Evolutionary conservation across 2,113 vertebrate species (phyloP), one percentile per base, ranked within the genome.

Genomic region (Halcyon malimbica): DNA sequence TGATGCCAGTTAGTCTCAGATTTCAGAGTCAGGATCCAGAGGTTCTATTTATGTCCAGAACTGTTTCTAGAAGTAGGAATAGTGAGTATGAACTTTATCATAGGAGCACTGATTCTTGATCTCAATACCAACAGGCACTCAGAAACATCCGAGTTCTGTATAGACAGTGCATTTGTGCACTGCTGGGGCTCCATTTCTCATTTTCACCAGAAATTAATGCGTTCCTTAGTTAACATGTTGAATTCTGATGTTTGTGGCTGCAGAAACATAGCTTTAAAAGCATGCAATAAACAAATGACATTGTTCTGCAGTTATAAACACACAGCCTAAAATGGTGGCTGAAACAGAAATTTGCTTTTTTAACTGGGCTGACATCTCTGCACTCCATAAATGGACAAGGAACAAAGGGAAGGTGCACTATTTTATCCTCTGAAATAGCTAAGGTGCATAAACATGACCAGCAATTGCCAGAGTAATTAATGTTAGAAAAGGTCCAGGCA

Each of bases 1-100:
- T 64, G 44, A 83, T 84, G 86, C 88, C 92, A 96, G 70, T 68
- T 15, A 75, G 41, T 48, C 35, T 96, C 83, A 84, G 83, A 79
- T 84, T 95, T 86, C 88, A 81, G 39, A 94, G 56, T 84, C 87
- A 81, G 48, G 50, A 94, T 71, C 65, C 80, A 87, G 79, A 88
- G 62, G 64, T 96, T 84, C 64, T 93, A 90, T 71, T 84, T 82
- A 59, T 51, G 17, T 53, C 68, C 83, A 89, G 92, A 94, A 70
- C 24, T 80, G 4, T 85, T 94, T 85, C 79, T 93, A 95, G 44
- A 95, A 77, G n/a, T 8, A 76, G n/a, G 33, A 82, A 91, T 73
- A 92, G 86, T 54, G 2, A 92, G 70, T 86, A 65, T 93, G 48
- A 94, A 82, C 54, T 77, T 90, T 33, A 80, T 80, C 68, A 83